These are phyloP conservation scores for Cryptocheilus praepositus DNA, from an alignment of 2,888 invertebrate genomes.

Conservation along the genomic window DNA sequence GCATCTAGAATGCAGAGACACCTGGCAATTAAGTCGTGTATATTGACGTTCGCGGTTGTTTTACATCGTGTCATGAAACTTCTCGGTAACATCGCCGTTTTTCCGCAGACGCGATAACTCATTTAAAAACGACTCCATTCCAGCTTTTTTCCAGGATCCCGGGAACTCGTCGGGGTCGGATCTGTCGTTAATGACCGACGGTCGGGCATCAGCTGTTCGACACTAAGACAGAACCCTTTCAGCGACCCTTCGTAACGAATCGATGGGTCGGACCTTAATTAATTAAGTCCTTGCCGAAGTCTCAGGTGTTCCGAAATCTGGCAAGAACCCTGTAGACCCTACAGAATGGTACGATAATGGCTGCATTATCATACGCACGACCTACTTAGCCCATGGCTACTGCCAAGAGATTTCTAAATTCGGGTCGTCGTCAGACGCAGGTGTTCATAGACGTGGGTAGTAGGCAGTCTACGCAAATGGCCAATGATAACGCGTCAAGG, in stretches of 20 bases:
- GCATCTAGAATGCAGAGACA: slow-evolving; percentile 22
- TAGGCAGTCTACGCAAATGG: slow-evolving; percentile 14
- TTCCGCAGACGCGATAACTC: too few species aligned
- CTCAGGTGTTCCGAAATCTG: slow-evolving; percentile 73
- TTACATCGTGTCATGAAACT: too few species aligned
- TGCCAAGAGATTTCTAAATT: slow-evolving; percentile 56
- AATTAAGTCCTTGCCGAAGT: slow-evolving; percentile 72
- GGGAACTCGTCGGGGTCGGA: slow-evolving; percentile 3
- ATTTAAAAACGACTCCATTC: too few species aligned
- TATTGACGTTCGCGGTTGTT: slow-evolving; percentile 20
- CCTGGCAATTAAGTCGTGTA: slow-evolving; percentile 40
- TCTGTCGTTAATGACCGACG: slow-evolving; percentile 33
- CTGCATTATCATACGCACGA: slow-evolving; percentile 74
- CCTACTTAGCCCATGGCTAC: slow-evolving; percentile 66
- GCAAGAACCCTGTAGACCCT: slow-evolving; percentile 56
- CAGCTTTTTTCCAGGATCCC: too few species aligned
- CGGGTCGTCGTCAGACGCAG: slow-evolving; percentile 55
- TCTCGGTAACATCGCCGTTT: too few species aligned
- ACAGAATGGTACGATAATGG: slow-evolving; percentile 68
- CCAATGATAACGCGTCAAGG: neutral
- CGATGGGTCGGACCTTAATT: slow-evolving; percentile 66
- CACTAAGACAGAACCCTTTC: slow-evolving; percentile 64
- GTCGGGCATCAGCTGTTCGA: slow-evolving; percentile 65
- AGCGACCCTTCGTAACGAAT: slow-evolving; percentile 60
- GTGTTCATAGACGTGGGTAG: slow-evolving; percentile 40